Base-by-base conservation (phyloP, 2,888 invertebrate genomes). In the Ormyrus labotus region DNA sequence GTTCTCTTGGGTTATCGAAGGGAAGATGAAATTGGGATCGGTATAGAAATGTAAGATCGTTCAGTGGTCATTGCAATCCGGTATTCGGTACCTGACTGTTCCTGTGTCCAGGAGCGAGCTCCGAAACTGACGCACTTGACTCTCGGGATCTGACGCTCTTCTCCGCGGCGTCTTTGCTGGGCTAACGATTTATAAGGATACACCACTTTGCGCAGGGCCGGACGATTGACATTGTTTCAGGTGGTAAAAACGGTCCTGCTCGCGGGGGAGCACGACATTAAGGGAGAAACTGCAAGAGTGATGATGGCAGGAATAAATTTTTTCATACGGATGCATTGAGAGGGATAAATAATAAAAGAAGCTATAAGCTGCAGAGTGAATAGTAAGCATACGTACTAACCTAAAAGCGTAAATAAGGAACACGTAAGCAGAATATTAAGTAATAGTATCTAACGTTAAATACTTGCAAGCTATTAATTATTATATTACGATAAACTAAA, bases 391-490 rank as follows among this genome's bases (percentile, higher is more conserved):
- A 88, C 87, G 88, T 88, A 90, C 87, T 87, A 88, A 89, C 86
- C 85, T 87, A 88, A 89, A 87, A 85, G 87, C 89, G 88, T 89
- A 89, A 88, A 86, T 88, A 89, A 88, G 87, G 83, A 85, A 87
- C 84, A 84, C 86, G 85, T 87, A 89, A 87, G 86, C 88, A 88
- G 87, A 89, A 89, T 86, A 85, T 88, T 90, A 89, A 90, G 88
- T 89, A 89, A 90, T 88, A 89, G 89, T 90, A 90, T 89, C 86
- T 90, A 90, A 90, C 88, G 90, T 90, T 90, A 90, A 86, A 88
- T 86, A 89, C 87, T 89, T 89, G 89, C 88, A 88, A 89, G 88
- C 88, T 90, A 90, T 89, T 88, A 87, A 89, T 89, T 88, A 90
- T 88, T 87, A 82, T 69, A 89, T 89, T 89, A 89, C 87, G 88